Conservation (phyloP, 2,113 vertebrate species). For the Campylomormyrus numenius region DNA sequence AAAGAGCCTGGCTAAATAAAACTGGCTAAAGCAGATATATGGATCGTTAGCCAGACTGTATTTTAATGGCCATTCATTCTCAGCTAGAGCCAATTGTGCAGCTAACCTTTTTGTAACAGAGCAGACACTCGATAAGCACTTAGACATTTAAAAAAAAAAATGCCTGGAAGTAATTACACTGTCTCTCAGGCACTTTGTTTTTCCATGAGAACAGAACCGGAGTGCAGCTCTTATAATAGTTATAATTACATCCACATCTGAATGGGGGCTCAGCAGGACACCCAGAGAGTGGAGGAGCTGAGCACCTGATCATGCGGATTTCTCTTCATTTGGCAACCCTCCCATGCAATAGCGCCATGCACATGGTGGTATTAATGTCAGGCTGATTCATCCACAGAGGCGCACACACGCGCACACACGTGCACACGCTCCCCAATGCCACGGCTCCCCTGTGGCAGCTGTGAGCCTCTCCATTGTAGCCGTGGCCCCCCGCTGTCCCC, state of each 20-base stretch:
- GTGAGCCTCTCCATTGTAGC: conserved; percentile 30
- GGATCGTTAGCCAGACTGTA: conserved; percentile 4
- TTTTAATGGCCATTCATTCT: conserved; percentile 11
- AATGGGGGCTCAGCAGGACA: background rate
- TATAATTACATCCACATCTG: conserved; percentile 17
- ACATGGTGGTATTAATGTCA: background rate
- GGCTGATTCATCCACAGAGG: too few species aligned
- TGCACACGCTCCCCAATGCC: background rate
- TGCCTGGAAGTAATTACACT: conserved; percentile 10
- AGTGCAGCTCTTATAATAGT: background rate
- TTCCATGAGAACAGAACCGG: conserved; percentile 8
- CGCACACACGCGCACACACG: background rate
- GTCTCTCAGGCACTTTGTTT: conserved; percentile 1
- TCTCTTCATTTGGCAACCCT: background rate
- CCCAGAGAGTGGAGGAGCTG: background rate
- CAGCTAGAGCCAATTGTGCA: conserved; percentile 1
- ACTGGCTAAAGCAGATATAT: conserved; percentile 10
- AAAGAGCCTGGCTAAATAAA: background rate
- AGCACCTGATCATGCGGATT: background rate
- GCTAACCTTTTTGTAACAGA: conserved; percentile 7
- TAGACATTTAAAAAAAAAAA: background rate
- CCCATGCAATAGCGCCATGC: background rate
- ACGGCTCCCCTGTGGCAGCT: background rate
- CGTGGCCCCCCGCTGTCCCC: background rate
- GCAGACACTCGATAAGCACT: background rate